A percentile compares a stretch with the other conserved stretches of the same genome.
Evolutionary conservation across 2,113 vertebrate species (phyloP).

Genomic region (Ptychochromis oligacanthus): DNA sequence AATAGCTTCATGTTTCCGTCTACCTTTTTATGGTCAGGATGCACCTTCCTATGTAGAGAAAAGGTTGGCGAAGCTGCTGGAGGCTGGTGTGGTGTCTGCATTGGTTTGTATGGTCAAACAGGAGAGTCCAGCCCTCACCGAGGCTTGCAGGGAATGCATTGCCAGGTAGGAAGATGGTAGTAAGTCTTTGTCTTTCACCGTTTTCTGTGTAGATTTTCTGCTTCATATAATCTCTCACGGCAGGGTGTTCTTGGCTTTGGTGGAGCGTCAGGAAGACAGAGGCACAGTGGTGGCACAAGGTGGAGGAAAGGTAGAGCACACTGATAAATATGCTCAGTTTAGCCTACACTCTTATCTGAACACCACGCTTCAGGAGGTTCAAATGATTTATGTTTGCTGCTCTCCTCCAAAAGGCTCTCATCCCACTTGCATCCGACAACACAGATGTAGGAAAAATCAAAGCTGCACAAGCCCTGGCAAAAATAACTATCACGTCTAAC

Average conservation of each 20-base stretch:
- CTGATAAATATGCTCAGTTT: neutral
- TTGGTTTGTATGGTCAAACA: slow-evolving; percentile 94
- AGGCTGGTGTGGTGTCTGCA: slow-evolving; percentile 90
- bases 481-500: slow-evolving; percentile 95
- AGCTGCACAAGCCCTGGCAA: slow-evolving; percentile 94
- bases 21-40: slow-evolving; percentile 79
- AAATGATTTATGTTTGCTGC: neutral
- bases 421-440: slow-evolving; percentile 92
- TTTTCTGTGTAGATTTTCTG: slow-evolving; percentile 4
- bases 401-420: slow-evolving; percentile 84
- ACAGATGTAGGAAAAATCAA: slow-evolving; percentile 91
- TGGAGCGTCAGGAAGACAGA: slow-evolving; percentile 90
- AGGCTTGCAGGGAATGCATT: slow-evolving; percentile 91
- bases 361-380: neutral
- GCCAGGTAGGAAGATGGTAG: slow-evolving; percentile 81
- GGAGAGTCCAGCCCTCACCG: slow-evolving; percentile 88
- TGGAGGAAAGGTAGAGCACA: slow-evolving; percentile 90
- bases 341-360: neutral
- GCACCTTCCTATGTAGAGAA: slow-evolving; percentile 84
- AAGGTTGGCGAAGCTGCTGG: slow-evolving; percentile 88
- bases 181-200: neutral
- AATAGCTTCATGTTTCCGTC: neutral
- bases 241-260: slow-evolving; percentile 94
- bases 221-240: neutral
- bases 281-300: slow-evolving; percentile 94